phyloP scores from a whole-genome alignment of 1,140 invertebrate genomes.

The Bursaphelenchus mucronatus region DNA sequence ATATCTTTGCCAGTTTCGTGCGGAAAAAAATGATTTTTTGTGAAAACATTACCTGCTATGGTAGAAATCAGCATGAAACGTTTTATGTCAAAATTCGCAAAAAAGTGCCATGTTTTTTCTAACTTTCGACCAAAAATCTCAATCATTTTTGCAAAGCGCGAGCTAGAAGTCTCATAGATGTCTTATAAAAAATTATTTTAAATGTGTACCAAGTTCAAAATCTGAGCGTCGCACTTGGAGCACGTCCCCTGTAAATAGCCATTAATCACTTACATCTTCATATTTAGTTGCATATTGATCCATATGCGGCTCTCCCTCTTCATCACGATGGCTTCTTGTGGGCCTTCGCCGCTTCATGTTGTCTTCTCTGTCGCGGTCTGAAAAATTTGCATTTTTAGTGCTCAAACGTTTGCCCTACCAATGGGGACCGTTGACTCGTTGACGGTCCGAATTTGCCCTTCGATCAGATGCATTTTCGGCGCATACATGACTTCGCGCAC shows the following conservation, averaged over 20 bases:
- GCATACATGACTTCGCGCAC: slow-evolving; percentile 47
- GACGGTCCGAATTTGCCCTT: slow-evolving; percentile 41
- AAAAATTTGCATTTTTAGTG: neutral
- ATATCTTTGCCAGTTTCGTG: no score
- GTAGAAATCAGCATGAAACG: no score
- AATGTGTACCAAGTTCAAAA: neutral
- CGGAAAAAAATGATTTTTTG: no score
- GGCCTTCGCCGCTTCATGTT: slow-evolving; percentile 8
- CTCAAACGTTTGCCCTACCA: slow-evolving; percentile 20
- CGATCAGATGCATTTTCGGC: slow-evolving; percentile 45
- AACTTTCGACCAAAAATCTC: no score
- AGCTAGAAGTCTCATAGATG: no score
- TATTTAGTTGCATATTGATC: slow-evolving; percentile 20
- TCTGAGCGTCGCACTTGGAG: no score
- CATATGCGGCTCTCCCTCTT: slow-evolving; percentile 15
- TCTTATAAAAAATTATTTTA: neutral
- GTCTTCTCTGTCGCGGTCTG: neutral
- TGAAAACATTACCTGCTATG: no score
- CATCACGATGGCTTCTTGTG: slow-evolving; percentile 14
- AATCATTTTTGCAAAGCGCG: no score
- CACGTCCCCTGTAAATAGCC: neutral
- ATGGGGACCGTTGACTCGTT: slow-evolving; percentile 30
- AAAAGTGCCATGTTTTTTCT: no score
- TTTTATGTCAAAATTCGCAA: no score
- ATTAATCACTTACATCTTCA: slow-evolving; percentile 17